Evolutionary conservation across 92 coral and sea anemone species (phyloP), one percentile per base, ranked within the genome.

Genomic region (Porites lobata): DNA sequence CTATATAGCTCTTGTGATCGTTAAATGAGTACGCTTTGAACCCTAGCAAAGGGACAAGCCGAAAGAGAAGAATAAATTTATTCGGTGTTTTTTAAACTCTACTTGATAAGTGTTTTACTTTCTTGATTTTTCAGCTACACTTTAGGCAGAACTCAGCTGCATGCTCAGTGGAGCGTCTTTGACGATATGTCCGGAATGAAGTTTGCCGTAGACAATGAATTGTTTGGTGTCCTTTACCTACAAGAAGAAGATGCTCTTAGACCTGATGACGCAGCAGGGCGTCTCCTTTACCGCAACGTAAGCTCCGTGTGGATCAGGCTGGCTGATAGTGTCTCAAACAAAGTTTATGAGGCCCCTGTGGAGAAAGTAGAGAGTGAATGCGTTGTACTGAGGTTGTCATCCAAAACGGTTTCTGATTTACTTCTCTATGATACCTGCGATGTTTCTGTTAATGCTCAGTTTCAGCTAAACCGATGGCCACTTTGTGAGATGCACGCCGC

Each of bases 401-500:
- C 95, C 29, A 81, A 79, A 75, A 57, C 88, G 75, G 86, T 91
- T 73, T 58, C 85, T 20, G 96, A 88, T 12, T 86, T 94, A 15
- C 52, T 77, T 85, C 91, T 93, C 26, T 73, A 53, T 21, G 77
- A 90, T 47, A 76, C 78, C 12, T 80, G 89, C 69, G 80, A 78
- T 62, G 65, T 50, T 52, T 32, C 54, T 43, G 81, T 53, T 1
- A 87, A 93, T 75, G 89, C 95, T 51, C 92, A 89, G 83, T 92
- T 96, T 76, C 89, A 89, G 72, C 77, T 93, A 65, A 95, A 94
- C 65, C 98, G 99, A 8, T 67, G 73, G 67, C 94, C 94, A 38
- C 84, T 94, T 72, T 96, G 99, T 80, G 88, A 89, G 74, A 90
- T 96, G 99, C 99, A 96, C 83, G 80, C 84, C 69, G 95, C 98